A percentile compares a stretch with the other conserved stretches of the same genome.
phyloP scores from a whole-genome alignment of 2,888 invertebrate species.

The Sesia apiformis region DNA sequence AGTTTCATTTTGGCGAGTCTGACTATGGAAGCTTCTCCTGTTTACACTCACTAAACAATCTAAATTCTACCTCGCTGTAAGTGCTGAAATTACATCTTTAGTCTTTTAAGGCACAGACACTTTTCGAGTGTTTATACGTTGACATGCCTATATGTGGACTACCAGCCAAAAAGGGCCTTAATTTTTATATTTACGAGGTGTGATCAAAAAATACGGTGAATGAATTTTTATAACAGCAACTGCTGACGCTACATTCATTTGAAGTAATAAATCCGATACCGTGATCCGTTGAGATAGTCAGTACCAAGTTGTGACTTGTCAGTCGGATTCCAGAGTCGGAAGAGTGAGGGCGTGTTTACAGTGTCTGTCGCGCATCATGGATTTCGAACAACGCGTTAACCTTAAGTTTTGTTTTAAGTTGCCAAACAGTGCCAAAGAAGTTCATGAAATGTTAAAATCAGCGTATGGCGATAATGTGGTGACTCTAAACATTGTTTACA shows the following conservation, averaged over 20 bases:
- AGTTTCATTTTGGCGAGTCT: no score
- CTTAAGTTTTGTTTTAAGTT: conserved; percentile 1
- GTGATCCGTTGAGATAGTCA: neutral
- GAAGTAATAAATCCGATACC: neutral
- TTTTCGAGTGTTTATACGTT: no score
- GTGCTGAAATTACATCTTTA: no score
- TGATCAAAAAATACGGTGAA: neutral
- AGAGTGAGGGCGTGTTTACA: neutral
- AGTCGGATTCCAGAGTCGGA: neutral
- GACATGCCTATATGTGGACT: no score
- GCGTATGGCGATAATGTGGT: conserved; percentile 1
- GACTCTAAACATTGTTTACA: neutral
- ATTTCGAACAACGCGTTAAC: conserved; percentile 2
- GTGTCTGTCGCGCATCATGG: neutral
- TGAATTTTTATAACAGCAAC: neutral
- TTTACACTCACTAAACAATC: no score
- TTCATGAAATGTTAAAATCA: conserved; percentile 1
- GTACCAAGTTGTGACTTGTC: neutral
- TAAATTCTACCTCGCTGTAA: no score
- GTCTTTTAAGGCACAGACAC: no score
- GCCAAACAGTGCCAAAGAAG: conserved; percentile 1
- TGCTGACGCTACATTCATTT: neutral
- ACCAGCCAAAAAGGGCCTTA: no score
- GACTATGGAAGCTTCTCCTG: no score
- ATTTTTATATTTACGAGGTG: no score